Conservation (phyloP, 1,140 invertebrate species). For the Trichonephila inaurata region DNA sequence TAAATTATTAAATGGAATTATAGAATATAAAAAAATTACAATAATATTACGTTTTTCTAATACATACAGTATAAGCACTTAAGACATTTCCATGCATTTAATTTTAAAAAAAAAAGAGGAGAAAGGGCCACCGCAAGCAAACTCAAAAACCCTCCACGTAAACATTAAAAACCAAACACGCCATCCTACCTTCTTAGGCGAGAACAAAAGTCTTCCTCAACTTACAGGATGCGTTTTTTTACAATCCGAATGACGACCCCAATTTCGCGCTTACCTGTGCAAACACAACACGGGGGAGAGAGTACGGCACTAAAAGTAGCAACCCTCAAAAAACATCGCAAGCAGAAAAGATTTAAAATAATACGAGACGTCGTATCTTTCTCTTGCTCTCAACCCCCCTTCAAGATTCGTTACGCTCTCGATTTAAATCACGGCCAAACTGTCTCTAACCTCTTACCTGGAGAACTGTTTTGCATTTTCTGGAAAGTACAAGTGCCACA, state of each 20-base stretch:
- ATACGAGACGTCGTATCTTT: neutral
- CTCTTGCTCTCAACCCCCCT: neutral
- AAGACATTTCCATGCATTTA: neutral
- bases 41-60: too few species aligned
- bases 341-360: conserved; percentile 37
- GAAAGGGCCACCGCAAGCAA: neutral
- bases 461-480: conserved; percentile 12
- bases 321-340: conserved; percentile 19
- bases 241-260: conserved; percentile 29
- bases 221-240: conserved; percentile 10
- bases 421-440: conserved; percentile 51
- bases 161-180: neutral
- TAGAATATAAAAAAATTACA: too few species aligned
- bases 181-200: conserved; percentile 26
- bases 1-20: too few species aligned
- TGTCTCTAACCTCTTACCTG: conserved; percentile 37
- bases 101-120: neutral
- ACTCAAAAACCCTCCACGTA: neutral
- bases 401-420: conserved; percentile 48
- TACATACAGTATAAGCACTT: too few species aligned
- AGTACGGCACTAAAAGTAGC: conserved; percentile 61
- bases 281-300: neutral
- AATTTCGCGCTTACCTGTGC: conserved; percentile 68
- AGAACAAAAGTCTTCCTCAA: conserved; percentile 21
- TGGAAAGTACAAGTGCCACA: neutral